phyloP scores from a whole-genome alignment of 2,113 vertebrate genomes.

The Gadus chalcogrammus region DNA sequence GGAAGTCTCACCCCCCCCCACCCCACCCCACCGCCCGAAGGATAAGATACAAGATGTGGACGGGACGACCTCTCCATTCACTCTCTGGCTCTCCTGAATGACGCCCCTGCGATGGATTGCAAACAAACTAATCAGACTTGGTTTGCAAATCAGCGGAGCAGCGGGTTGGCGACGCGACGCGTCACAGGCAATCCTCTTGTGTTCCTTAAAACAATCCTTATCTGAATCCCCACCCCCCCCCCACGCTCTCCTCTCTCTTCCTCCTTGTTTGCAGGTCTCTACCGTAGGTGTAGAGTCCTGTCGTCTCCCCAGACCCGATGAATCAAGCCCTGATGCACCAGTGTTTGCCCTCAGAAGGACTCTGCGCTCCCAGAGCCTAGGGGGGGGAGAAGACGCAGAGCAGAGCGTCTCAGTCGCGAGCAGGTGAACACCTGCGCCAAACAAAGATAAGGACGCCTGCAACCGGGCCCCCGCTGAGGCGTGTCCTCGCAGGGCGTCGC shows the following conservation, averaged over 20 bases:
- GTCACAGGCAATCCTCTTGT: background rate
- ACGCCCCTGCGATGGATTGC: conserved; percentile 1
- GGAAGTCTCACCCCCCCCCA: no score
- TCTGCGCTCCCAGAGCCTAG: conserved; percentile 4
- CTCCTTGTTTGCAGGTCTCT: no score
- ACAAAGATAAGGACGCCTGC: no score
- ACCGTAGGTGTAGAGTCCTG: background rate
- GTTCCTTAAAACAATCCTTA: conserved; percentile 23
- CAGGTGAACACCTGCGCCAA: conserved; percentile 55
- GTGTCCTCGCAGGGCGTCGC: conserved; percentile 60
- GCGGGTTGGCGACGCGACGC: background rate
- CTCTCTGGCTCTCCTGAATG: background rate
- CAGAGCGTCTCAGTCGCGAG: conserved; percentile 26
- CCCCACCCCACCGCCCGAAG: no score
- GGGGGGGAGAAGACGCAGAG: background rate
- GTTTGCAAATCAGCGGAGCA: conserved; percentile 2
- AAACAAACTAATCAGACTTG: conserved; percentile 1
- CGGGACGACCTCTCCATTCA: no score
- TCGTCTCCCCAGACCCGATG: conserved; percentile 14
- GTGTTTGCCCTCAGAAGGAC: background rate
- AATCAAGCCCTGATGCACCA: background rate
- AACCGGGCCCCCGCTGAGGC: conserved; percentile 55
- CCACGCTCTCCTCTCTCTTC: no score
- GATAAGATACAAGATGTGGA: no score
- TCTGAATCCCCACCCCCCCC: conserved; percentile 12